These are phyloP conservation scores for Epizoanthus stellaris DNA, from an alignment of 92 coral and sea anemone genomes.

Conservation along the genomic window DNA sequence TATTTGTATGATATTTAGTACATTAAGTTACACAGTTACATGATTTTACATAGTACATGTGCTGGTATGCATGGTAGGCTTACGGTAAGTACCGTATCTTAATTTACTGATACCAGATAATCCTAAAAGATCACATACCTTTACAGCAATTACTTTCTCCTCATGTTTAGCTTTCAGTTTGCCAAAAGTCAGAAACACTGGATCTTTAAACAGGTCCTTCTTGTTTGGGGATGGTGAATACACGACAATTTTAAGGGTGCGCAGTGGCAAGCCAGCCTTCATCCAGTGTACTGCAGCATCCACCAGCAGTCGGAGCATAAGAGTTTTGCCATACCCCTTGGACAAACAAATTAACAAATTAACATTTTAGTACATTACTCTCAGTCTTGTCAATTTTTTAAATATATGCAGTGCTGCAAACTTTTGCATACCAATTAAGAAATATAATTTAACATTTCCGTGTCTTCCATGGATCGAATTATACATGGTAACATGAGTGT, in stretches of 20 bases:
- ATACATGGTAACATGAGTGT: too few species aligned
- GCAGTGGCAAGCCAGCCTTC: conserved; percentile 84
- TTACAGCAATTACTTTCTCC: conserved; percentile 52
- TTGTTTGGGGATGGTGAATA: conserved; percentile 77
- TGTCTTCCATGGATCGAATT: too few species aligned
- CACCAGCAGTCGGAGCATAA: conserved; percentile 76
- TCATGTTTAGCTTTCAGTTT: conserved; percentile 70
- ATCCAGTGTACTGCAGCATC: conserved; percentile 94
- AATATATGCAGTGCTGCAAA: too few species aligned
- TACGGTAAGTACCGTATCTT: too few species aligned
- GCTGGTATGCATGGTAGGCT: too few species aligned
- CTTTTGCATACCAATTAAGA: too few species aligned
- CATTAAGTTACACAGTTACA: too few species aligned
- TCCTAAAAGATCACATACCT: background rate
- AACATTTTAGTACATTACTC: background rate
- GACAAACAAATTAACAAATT: background rate
- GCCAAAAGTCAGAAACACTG: conserved; percentile 68
- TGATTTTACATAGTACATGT: too few species aligned
- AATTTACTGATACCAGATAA: too few species aligned
- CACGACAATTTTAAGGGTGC: conserved; percentile 85
- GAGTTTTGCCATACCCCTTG: conserved; percentile 78
- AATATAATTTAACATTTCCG: too few species aligned
- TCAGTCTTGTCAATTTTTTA: too few species aligned
- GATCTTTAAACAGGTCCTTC: conserved; percentile 50
- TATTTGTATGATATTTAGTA: too few species aligned